Conservation (phyloP, 2,797 vertebrate species). For the Phalanger gymnotis region DNA sequence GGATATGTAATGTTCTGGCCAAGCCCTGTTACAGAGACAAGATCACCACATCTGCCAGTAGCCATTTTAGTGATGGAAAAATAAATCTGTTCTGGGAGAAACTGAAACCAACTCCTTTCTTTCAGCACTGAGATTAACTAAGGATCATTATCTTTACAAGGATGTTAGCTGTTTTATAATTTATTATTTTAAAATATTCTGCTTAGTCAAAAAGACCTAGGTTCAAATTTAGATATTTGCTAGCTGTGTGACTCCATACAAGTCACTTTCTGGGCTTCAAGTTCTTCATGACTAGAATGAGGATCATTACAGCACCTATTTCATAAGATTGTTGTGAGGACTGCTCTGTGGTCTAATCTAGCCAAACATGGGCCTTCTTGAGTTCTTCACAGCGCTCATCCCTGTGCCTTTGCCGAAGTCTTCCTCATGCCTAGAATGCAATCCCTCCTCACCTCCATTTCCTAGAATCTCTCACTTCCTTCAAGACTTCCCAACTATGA, state of each 20-base stretch:
- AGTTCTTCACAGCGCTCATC: background rate
- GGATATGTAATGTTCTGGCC: background rate
- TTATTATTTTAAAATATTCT: background rate
- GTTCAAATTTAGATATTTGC: background rate
- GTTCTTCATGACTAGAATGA: background rate
- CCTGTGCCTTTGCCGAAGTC: background rate
- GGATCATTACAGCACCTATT: background rate
- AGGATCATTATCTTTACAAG: background rate
- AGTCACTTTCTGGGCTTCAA: background rate
- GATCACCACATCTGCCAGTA: background rate
- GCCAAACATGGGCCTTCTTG: background rate
- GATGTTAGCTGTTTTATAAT: background rate
- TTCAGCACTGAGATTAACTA: background rate
- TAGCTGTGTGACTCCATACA: background rate
- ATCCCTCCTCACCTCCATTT: background rate
- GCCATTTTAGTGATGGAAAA: background rate
- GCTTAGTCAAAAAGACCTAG: background rate
- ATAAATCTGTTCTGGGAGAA: background rate
- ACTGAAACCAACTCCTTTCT: background rate
- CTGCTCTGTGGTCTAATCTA: background rate
- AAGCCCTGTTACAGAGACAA: background rate
- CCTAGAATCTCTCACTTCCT: background rate
- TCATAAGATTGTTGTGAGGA: background rate
- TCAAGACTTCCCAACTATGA: background rate
- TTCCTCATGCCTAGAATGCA: background rate